A percentile compares a stretch with the other conserved stretches of the same genome.
Conservation (phyloP, 1,140 invertebrate species). For the Drosophila subobscura region DNA sequence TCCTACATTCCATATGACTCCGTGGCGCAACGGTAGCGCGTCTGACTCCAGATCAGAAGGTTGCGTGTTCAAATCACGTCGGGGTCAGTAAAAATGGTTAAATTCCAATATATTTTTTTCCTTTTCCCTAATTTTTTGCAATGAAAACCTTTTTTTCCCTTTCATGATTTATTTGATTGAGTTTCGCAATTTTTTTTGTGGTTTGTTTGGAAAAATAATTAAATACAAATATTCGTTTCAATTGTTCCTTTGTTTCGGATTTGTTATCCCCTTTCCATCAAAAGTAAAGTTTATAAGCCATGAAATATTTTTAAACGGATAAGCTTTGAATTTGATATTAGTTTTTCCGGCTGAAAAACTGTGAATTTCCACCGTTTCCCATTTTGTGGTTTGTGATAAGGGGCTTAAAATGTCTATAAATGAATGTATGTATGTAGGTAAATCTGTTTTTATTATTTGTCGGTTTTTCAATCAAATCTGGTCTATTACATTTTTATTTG, state of each 20-base stretch:
- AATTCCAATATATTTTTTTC: background rate
- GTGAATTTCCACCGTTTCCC: too few relatives aligned
- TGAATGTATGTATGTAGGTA: constrained; percentile 1
- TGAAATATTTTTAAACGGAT: constrained; percentile 26
- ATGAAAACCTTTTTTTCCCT: background rate
- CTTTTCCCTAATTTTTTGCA: background rate
- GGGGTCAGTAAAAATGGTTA: constrained; percentile 87
- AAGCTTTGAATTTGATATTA: constrained; percentile 30
- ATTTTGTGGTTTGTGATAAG: constrained; percentile 22
- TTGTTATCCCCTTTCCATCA: background rate
- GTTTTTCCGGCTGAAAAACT: constrained; percentile 1
- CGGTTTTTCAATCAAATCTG: constrained; percentile 15
- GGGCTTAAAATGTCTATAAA: constrained; percentile 24
- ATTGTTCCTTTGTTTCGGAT: background rate
- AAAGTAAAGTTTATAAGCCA: constrained; percentile 21
- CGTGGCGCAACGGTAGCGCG: constrained; percentile 99
- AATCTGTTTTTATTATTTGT: background rate
- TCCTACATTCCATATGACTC: constrained; percentile 84
- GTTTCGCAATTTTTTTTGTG: background rate
- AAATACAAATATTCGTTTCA: background rate
- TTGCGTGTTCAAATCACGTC: constrained; percentile 99
- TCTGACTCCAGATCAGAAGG: constrained; percentile 99
- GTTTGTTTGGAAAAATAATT: background rate
- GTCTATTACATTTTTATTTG: constrained; percentile 61
- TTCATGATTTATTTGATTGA: constrained; percentile 2